Base-by-base conservation (phyloP, 1,140 invertebrate genomes). In the Nylanderia fulva region DNA sequence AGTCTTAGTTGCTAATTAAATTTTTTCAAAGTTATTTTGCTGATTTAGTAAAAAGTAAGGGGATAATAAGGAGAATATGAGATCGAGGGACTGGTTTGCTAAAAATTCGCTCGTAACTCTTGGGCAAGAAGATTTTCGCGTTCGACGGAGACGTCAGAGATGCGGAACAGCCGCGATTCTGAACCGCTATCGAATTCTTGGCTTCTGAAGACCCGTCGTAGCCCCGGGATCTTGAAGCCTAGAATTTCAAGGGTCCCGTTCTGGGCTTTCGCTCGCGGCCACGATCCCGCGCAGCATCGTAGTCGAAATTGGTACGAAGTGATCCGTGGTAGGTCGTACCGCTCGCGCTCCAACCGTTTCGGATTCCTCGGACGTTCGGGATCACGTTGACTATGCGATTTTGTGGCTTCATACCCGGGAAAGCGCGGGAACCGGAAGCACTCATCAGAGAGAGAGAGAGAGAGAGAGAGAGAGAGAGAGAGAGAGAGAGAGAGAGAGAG, bases 221-320 rank as follows among this genome's bases (percentile, higher is more conserved):
- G 79, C 74, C 54, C 56, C 71, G 39, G 61, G 77, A 58, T 76
- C 52, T 80, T 48, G 84, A 76, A 83, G 88, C 71, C 74, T 86
- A 90, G 88, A 89, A 90, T 90, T 79, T 89, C 88, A 86, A 90
- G 75, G 80, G 85, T 86, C 75, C 87, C 87, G 88, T 90, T 88
- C 87, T 87, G 84, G 71, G 84, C 87, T 88, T 88, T 88, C 84
- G 77, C 88, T 83, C 76, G 63, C 66, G 77, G 87, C 88, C 84
- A 89, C 87, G 87, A 84, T 56, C 87, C 86, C 79, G 87, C 68
- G 88, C 84, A 84, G 74, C 88, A 85, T 90, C 87, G 88, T 89
- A 86, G 66, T 86, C 85, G 39, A 85, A 89, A 85, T 74, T 85
- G 87, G 72, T 86, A 54, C 76, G 74, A 89, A 89, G 88, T 90